phyloP scores from a whole-genome alignment of 2,113 vertebrate genomes.

The Himantopus leucocephalus region DNA sequence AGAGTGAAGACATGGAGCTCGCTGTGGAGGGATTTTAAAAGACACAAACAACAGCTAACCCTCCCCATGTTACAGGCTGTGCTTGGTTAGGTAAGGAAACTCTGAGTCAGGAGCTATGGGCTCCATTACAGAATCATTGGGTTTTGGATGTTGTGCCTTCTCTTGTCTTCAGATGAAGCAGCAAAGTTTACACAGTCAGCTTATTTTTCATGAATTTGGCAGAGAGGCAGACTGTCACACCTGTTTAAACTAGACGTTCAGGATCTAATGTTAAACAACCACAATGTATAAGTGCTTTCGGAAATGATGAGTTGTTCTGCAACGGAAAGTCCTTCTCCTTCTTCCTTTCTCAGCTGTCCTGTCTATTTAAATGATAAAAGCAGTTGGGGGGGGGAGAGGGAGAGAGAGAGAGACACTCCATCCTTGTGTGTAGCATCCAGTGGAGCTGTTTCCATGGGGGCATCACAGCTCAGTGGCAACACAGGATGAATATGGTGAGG shows the following conservation, averaged over 20 bases:
- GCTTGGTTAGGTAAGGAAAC: not conserved
- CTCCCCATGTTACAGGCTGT: not conserved
- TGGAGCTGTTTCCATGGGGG: not conserved
- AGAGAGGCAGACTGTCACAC: not conserved
- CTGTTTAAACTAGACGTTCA: not conserved
- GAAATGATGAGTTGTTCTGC: not conserved
- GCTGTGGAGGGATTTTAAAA: not conserved
- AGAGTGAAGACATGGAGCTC: not conserved
- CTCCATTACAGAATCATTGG: not conserved
- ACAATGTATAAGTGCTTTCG: not conserved
- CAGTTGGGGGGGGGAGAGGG: fast-evolving
- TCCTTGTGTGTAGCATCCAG: not conserved
- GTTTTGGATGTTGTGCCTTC: not conserved
- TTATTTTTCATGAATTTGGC: not conserved
- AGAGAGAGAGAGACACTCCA: not conserved
- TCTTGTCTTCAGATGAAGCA: too few species aligned
- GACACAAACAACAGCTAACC: not conserved
- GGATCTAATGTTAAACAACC: not conserved
- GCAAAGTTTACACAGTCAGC: not conserved
- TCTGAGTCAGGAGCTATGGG: not conserved
- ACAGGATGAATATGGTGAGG: not conserved
- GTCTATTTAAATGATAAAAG: not conserved
- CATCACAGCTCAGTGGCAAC: not conserved
- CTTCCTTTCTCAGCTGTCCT: not conserved
- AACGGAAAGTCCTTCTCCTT: not conserved